A percentile compares a stretch with the other conserved stretches of the same genome.
phyloP scores from a whole-genome alignment of 2,888 invertebrate species.

The Macaria notata region DNA sequence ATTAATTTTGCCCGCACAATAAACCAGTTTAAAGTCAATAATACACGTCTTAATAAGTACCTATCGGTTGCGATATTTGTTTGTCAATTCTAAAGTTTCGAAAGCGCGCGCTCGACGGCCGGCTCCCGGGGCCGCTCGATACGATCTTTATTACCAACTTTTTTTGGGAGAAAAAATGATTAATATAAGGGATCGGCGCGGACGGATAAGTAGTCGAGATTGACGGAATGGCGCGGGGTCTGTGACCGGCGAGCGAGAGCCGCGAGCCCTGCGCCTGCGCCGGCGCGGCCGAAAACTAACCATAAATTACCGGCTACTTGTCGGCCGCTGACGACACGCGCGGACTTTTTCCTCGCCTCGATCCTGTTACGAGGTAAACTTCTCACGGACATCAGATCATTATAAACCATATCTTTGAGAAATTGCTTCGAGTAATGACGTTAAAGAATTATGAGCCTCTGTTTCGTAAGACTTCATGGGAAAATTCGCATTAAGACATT shows the following conservation, averaged over 20 bases:
- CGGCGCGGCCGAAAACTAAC: constrained; percentile 80
- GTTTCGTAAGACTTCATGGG: constrained; percentile 56
- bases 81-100: constrained; percentile 71
- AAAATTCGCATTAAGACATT: constrained; percentile 48
- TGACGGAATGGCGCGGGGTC: constrained; percentile 76
- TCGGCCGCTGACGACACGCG: constrained; percentile 75
- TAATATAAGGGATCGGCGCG: constrained; percentile 74
- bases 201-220: constrained; percentile 80
- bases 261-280: constrained; percentile 77
- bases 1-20: constrained; percentile 80
- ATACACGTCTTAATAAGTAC: constrained; percentile 71
- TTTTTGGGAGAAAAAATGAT: constrained; percentile 70
- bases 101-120: constrained; percentile 51
- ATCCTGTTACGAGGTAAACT: constrained; percentile 77
- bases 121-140: constrained; percentile 61
- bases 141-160: constrained; percentile 72
- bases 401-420: constrained; percentile 65
- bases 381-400: constrained; percentile 74
- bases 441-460: constrained; percentile 59
- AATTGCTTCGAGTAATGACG: constrained; percentile 69
- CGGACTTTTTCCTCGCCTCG: constrained; percentile 63
- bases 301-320: constrained; percentile 82
- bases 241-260: constrained; percentile 75
- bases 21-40: constrained; percentile 73
- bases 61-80: constrained; percentile 73